phyloP scores from a whole-genome alignment of 1,140 invertebrate species.

The Diabrotica virgifera region DNA sequence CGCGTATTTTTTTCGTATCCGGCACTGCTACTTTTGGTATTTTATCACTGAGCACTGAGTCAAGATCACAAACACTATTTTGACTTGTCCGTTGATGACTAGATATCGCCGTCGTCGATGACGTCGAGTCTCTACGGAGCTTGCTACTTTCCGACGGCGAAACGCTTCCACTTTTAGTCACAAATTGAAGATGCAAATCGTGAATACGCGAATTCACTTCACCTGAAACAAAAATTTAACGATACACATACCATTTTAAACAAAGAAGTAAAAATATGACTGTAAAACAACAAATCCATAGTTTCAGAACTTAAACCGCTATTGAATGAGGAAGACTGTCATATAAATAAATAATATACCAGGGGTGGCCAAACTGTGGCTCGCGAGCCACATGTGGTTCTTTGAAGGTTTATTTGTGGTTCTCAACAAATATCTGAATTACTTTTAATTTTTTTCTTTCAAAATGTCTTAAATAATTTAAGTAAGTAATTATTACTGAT shows the following conservation, averaged over 20 bases:
- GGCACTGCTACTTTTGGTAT: conserved; percentile 54
- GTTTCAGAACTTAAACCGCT: not conserved
- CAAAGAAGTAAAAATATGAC: not conserved
- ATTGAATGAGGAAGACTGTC: too few species aligned
- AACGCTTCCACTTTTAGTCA: conserved; percentile 38
- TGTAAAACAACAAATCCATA: not conserved
- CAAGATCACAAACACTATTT: conserved; percentile 26
- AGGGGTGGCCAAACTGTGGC: too few species aligned
- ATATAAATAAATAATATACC: too few species aligned
- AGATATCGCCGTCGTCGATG: conserved; percentile 24
- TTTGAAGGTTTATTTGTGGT: too few species aligned
- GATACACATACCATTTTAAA: not conserved
- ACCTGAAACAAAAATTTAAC: conserved; percentile 8
- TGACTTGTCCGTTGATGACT: conserved; percentile 31
- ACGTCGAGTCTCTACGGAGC: conserved; percentile 26
- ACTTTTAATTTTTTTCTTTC: too few species aligned
- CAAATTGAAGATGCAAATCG: conserved; percentile 49
- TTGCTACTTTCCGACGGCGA: conserved; percentile 18
- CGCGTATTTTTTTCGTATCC: conserved; percentile 71
- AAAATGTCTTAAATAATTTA: too few species aligned
- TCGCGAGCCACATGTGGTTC: too few species aligned
- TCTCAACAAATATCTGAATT: too few species aligned
- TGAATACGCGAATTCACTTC: conserved; percentile 52
- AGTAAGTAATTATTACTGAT: too few species aligned
- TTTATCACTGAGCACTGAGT: conserved; percentile 53